These are phyloP conservation scores for Chaenocephalus aceratus DNA, from an alignment of 2,113 vertebrate genomes.

Conservation along the genomic window DNA sequence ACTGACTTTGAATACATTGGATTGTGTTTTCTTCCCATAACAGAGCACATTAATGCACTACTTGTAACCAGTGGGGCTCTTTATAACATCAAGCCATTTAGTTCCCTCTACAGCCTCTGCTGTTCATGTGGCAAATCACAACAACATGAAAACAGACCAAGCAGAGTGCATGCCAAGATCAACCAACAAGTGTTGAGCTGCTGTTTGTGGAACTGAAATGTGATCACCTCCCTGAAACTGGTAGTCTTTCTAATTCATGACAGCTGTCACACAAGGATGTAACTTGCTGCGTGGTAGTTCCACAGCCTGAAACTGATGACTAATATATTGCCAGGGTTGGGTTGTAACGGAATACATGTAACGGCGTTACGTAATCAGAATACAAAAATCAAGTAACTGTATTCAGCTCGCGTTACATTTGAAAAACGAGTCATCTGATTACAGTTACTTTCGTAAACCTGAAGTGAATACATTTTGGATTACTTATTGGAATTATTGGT, in stretches of 20 bases:
- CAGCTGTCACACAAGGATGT: background rate
- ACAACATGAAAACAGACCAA: background rate
- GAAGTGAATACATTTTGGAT: too few relatives aligned
- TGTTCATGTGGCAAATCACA: background rate
- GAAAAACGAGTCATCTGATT: too few relatives aligned
- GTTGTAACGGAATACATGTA: too few relatives aligned
- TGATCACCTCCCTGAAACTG: background rate
- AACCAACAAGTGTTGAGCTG: background rate
- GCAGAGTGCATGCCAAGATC: background rate
- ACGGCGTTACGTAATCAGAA: too few relatives aligned
- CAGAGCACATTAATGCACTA: background rate
- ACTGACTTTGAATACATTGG: constrained; percentile 12
- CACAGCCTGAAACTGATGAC: background rate
- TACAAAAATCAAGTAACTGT: too few relatives aligned
- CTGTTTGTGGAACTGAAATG: background rate
- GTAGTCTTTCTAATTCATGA: background rate
- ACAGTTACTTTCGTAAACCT: too few relatives aligned
- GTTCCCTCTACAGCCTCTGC: background rate
- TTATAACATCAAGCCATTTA: background rate
- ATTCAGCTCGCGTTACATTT: too few relatives aligned
- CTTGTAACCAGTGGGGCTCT: background rate
- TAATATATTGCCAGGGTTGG: background rate
- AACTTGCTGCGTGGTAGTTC: background rate
- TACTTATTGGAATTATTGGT: too few relatives aligned
- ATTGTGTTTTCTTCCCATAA: background rate